Evolutionary conservation across 2,888 invertebrate genomes (phyloP).

Genomic region (Portevinia maculata): DNA sequence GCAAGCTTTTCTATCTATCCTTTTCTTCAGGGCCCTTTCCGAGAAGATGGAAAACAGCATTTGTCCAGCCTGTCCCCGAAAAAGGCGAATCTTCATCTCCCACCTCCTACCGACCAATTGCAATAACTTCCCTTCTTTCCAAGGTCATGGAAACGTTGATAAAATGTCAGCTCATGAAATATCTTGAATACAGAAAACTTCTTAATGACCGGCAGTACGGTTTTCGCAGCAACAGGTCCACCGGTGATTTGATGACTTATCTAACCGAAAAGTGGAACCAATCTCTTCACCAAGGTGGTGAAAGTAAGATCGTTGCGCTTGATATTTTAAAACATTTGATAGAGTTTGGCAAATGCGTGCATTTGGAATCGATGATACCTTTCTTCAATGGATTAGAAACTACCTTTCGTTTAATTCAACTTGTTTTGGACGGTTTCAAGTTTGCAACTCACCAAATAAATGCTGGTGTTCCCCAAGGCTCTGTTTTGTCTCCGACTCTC

Average conservation of each 20-base stretch:
- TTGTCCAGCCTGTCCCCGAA: no score
- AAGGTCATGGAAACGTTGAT: no score
- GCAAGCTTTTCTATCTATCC: no score
- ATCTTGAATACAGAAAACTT: conserved; percentile 1
- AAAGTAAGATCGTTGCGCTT: no score
- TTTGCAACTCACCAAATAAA: conserved; percentile 1
- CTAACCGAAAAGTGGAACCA: conserved; percentile 4
- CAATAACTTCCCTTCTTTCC: no score
- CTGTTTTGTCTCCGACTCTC: background rate
- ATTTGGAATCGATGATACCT: background rate
- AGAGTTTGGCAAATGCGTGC: conserved; percentile 10
- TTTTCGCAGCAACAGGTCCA: background rate
- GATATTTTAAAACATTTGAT: conserved; percentile 4
- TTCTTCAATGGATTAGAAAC: conserved; percentile 10
- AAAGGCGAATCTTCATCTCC: no score
- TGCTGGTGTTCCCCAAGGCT: conserved; percentile 4
- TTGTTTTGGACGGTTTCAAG: background rate
- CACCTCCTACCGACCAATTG: no score
- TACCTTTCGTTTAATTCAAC: background rate
- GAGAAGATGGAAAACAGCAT: no score
- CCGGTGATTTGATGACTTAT: background rate
- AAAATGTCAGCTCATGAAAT: no score
- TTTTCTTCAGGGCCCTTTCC: no score
- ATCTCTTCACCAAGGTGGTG: background rate
- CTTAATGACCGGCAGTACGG: conserved; percentile 3